Conservation (phyloP, 2,797 vertebrate species). For the Antrozous pallidus region DNA sequence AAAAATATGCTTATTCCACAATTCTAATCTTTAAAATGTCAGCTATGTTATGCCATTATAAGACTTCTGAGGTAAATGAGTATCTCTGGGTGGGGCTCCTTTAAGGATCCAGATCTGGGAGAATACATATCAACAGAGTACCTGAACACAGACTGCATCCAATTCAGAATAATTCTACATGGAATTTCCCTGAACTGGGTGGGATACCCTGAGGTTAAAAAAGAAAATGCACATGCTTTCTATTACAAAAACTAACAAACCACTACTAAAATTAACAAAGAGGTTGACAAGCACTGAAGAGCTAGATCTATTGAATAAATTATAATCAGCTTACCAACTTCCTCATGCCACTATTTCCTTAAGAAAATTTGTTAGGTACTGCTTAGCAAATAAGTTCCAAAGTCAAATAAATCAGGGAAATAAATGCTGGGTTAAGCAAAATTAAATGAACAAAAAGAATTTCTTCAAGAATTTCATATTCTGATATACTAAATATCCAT, state of each 20-base stretch:
- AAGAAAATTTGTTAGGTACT: slow-evolving; percentile 12
- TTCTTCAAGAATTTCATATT: not conserved
- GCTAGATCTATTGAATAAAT: not conserved
- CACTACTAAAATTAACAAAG: slow-evolving; percentile 32
- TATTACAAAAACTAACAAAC: not conserved
- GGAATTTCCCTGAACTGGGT: not conserved
- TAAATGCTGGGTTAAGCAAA: not conserved
- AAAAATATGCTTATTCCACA: slow-evolving; percentile 11
- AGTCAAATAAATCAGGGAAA: slow-evolving; percentile 3
- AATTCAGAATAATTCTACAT: not conserved
- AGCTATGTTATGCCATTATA: not conserved
- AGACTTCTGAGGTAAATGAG: not conserved
- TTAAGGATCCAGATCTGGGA: not conserved
- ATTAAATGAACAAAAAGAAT: slow-evolving; percentile 8
- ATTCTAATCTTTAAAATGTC: slow-evolving; percentile 11
- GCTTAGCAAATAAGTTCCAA: slow-evolving; percentile 19
- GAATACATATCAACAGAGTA: not conserved
- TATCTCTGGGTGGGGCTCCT: not conserved
- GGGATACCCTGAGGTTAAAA: not conserved
- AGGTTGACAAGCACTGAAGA: not conserved
- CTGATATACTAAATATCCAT: not conserved
- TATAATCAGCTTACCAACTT: slow-evolving; percentile 16
- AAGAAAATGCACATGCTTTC: not conserved
- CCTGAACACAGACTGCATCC: not conserved
- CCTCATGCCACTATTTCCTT: not conserved